These are phyloP conservation scores for Choreutis nemorana DNA, from an alignment of 2,888 invertebrate species.

Conservation along the genomic window DNA sequence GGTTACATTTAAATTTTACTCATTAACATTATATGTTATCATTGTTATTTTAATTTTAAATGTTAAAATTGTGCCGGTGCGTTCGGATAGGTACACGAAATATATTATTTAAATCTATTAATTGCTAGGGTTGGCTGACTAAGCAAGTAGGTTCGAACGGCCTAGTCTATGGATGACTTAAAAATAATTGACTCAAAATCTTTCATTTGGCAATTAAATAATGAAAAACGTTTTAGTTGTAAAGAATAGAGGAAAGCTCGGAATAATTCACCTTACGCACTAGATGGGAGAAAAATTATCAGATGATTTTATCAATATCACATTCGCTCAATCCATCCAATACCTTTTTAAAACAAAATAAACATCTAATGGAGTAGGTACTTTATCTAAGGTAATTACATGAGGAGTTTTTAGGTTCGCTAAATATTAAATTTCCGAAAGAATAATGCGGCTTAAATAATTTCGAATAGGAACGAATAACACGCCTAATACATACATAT, in stretches of 20 bases:
- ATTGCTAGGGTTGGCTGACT: slow-evolving; percentile 38
- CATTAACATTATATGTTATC: slow-evolving; percentile 22
- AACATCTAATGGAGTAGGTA: slow-evolving; percentile 32
- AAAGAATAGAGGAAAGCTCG: slow-evolving; percentile 18
- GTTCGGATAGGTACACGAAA: too few relatives aligned
- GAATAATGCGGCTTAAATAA: too few relatives aligned
- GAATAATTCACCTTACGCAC: slow-evolving; percentile 30
- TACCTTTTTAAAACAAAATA: slow-evolving; percentile 26
- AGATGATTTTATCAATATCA: slow-evolving; percentile 35
- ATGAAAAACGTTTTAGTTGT: slow-evolving; percentile 7
- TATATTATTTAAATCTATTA: too few relatives aligned
- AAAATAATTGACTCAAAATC: slow-evolving; percentile 60
- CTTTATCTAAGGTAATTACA: slow-evolving; percentile 35
- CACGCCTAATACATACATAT: slow-evolving; percentile 40
- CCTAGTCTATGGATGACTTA: slow-evolving; percentile 61
- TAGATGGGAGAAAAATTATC: slow-evolving; percentile 31
- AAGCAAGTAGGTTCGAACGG: slow-evolving; percentile 32
- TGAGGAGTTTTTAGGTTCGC: slow-evolving; percentile 24
- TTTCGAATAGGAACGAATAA: slow-evolving; percentile 48
- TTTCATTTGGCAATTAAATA: slow-evolving; percentile 38
- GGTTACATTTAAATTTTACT: too few relatives aligned
- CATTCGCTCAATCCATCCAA: slow-evolving; percentile 44
- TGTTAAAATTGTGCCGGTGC: slow-evolving; percentile 57
- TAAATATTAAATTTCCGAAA: too few relatives aligned
- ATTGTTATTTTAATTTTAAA: slow-evolving; percentile 24